phyloP scores from a whole-genome alignment of 2,113 vertebrate species.

The Cottus gobio region DNA sequence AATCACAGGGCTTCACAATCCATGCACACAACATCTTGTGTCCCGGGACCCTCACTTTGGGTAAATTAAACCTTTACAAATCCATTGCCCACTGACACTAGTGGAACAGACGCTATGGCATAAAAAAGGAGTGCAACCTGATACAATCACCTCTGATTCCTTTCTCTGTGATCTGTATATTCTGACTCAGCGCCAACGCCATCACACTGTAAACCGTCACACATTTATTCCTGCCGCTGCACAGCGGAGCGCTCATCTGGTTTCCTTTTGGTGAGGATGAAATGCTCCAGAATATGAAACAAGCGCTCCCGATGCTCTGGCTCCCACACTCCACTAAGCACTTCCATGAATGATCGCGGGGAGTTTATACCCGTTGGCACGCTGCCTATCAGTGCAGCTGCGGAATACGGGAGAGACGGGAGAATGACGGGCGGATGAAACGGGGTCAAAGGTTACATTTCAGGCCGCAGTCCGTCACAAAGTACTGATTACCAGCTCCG shows the following conservation, averaged over 20 bases:
- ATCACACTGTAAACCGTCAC: constrained; percentile 56
- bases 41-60: background rate
- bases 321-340: constrained; percentile 60
- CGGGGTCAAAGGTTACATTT: constrained; percentile 60
- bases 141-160: constrained; percentile 41
- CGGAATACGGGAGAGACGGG: constrained; percentile 62
- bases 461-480: constrained; percentile 64
- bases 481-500: constrained; percentile 66
- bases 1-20: background rate
- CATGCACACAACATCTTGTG: background rate
- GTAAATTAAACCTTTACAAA: background rate
- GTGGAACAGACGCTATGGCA: background rate
- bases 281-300: constrained; percentile 70
- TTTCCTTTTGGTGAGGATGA: constrained; percentile 71
- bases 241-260: constrained; percentile 69
- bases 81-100: background rate
- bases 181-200: constrained; percentile 36
- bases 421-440: constrained; percentile 63
- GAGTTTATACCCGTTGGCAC: constrained; percentile 70
- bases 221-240: constrained; percentile 57
- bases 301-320: constrained; percentile 57
- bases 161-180: constrained; percentile 33
- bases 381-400: constrained; percentile 80
- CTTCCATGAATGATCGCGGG: constrained; percentile 71
- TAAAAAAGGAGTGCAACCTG: background rate